A percentile compares a stretch with the other conserved stretches of the same genome.
Evolutionary conservation across 2,888 invertebrate species (phyloP).

Genomic region (Drosophila tripunctata): DNA sequence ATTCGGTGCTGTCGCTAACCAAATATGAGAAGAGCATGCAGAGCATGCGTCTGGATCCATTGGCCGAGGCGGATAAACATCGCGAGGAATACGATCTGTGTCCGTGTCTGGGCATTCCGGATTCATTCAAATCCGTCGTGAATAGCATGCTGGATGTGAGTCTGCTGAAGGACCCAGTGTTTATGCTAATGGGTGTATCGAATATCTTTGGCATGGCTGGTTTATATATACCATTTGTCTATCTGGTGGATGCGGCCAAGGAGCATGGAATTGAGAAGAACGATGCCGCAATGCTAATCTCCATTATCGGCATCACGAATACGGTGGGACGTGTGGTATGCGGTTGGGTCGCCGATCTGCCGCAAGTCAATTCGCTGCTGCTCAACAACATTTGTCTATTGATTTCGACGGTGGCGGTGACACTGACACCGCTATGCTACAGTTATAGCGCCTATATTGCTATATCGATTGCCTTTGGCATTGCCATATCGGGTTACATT

Average conservation of each 20-base stretch:
- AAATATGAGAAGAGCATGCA: slow-evolving; percentile 88
- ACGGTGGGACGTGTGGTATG: slow-evolving; percentile 95
- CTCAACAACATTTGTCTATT: slow-evolving; percentile 97
- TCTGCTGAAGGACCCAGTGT: slow-evolving; percentile 93
- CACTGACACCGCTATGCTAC: slow-evolving; percentile 92
- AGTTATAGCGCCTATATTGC: slow-evolving; percentile 90
- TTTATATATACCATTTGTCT: slow-evolving; percentile 98
- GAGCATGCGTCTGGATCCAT: slow-evolving; percentile 85
- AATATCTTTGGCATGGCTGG: slow-evolving; percentile 99
- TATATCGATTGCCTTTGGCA: slow-evolving; percentile 94
- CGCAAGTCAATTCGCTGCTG: slow-evolving; percentile 94
- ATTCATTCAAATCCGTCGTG: slow-evolving; percentile 92
- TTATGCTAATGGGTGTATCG: slow-evolving; percentile 95
- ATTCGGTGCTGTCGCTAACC: slow-evolving; percentile 95
- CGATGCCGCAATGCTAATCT: slow-evolving; percentile 86
- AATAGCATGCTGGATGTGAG: slow-evolving; percentile 96
- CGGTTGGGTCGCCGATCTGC: slow-evolving; percentile 96
- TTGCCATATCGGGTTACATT: slow-evolving; percentile 98
- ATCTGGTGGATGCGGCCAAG: slow-evolving; percentile 92
- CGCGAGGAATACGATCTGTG: slow-evolving; percentile 90
- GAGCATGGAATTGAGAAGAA: slow-evolving; percentile 88
- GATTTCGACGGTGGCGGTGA: slow-evolving; percentile 93
- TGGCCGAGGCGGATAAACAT: slow-evolving; percentile 84
- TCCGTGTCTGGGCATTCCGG: slow-evolving; percentile 91
- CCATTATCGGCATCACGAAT: slow-evolving; percentile 94